Conservation (phyloP, 2,113 vertebrate genomes). For the Cyprinus carpio region DNA sequence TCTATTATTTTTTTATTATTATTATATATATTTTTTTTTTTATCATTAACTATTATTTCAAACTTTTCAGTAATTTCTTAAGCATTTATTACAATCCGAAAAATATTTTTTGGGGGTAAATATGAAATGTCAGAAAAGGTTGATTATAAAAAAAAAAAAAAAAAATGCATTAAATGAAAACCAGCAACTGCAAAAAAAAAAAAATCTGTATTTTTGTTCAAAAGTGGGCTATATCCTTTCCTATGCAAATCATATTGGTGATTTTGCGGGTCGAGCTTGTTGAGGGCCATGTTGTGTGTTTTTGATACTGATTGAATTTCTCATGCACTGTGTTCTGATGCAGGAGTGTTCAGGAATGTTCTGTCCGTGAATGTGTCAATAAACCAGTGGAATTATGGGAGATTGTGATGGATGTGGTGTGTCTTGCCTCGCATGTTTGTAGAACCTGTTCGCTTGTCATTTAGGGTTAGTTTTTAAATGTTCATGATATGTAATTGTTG, state of each 20-base stretch:
- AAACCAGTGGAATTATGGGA: constrained; percentile 21
- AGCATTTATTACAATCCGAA: neutral
- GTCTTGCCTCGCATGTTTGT: neutral
- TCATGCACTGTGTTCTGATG: neutral
- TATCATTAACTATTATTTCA: neutral
- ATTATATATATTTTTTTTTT: neutral
- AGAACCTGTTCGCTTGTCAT: neutral
- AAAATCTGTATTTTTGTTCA: constrained; percentile 2
- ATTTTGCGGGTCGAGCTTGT: neutral
- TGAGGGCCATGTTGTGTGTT: neutral
- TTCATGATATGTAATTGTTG: too few species aligned
- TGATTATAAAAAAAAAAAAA: constrained; percentile 22
- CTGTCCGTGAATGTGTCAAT: constrained; percentile 20
- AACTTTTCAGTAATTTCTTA: neutral
- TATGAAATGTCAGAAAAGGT: neutral
- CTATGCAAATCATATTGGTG: constrained; percentile 35
- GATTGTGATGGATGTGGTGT: neutral
- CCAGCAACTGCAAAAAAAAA: constrained; percentile 16
- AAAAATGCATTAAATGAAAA: constrained; percentile 4
- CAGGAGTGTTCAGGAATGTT: neutral
- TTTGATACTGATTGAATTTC: neutral
- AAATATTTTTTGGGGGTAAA: neutral
- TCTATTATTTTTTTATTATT: too few species aligned
- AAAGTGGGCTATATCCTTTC: constrained; percentile 23
- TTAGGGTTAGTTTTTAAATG: too few species aligned